These are phyloP conservation scores for Phortica magna DNA, from an alignment of 2,888 invertebrate genomes.

Conservation along the genomic window DNA sequence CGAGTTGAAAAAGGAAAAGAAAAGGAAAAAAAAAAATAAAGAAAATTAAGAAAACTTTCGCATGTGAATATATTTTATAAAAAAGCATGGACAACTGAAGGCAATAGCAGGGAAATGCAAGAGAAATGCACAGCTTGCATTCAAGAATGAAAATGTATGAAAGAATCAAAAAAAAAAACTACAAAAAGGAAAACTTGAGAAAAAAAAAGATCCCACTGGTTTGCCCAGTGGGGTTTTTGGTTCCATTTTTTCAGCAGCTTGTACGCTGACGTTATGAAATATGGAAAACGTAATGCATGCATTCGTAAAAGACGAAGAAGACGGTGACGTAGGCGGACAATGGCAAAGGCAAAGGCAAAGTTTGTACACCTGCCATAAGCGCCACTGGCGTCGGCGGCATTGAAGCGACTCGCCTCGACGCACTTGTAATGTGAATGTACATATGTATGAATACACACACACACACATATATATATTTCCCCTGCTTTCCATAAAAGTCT, in stretches of 20 bases:
- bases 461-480: not conserved
- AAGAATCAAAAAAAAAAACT: constrained; percentile 3
- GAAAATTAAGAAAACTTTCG: not conserved
- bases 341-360: not conserved
- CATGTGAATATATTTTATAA: not conserved
- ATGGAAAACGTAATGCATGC: not conserved
- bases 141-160: too few species aligned
- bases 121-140: not conserved
- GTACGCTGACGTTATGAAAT: not conserved
- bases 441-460: not conserved
- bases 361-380: not conserved
- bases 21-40: not conserved
- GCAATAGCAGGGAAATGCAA: not conserved
- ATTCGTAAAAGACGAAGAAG: not conserved
- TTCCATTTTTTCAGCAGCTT: not conserved
- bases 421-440: not conserved
- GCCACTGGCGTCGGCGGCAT: not conserved
- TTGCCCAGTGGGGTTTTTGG: too few species aligned
- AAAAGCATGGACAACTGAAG: not conserved
- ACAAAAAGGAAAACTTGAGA: not conserved
- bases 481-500: not conserved
- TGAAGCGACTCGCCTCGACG: too few species aligned
- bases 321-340: not conserved
- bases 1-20: too few species aligned
- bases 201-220: too few species aligned